Evolutionary conservation across 2,113 vertebrate species (phyloP).

Genomic region (Marmota monax): DNA sequence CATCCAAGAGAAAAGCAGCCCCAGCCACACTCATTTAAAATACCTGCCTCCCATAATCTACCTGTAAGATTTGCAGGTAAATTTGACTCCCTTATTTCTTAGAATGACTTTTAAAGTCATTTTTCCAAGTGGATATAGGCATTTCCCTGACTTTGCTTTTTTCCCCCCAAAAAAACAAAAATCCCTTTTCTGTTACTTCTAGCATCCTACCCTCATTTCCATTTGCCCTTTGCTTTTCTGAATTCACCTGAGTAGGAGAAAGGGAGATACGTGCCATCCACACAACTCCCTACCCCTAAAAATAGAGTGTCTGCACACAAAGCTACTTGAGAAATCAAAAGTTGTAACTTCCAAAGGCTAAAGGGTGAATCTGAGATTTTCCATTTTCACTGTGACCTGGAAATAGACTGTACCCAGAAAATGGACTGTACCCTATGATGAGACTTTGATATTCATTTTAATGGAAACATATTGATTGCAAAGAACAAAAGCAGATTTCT

Average conservation of each 20-base stretch:
- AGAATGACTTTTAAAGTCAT: neutral
- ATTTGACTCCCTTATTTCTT: constrained; percentile 10
- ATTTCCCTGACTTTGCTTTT: constrained; percentile 31
- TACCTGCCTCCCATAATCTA: neutral
- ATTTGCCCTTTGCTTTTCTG: neutral
- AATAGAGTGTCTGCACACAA: neutral
- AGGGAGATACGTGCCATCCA: neutral
- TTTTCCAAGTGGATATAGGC: neutral
- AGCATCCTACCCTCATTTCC: neutral
- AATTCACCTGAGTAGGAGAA: neutral
- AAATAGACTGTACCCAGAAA: neutral
- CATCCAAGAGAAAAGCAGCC: neutral
- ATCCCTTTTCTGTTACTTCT: neutral
- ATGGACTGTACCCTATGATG: neutral
- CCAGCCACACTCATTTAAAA: neutral
- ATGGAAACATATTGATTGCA: constrained; percentile 39
- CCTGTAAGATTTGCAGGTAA: neutral
- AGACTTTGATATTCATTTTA: constrained; percentile 42
- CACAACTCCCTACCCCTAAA: neutral
- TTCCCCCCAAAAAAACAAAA: neutral
- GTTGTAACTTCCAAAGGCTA: neutral
- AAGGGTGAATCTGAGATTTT: neutral
- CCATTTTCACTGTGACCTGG: neutral
- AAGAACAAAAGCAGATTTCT: constrained; percentile 34
- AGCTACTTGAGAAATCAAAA: neutral